Base-by-base conservation (phyloP, 2,888 invertebrate genomes). In the Temnothorax ravouxi region DNA sequence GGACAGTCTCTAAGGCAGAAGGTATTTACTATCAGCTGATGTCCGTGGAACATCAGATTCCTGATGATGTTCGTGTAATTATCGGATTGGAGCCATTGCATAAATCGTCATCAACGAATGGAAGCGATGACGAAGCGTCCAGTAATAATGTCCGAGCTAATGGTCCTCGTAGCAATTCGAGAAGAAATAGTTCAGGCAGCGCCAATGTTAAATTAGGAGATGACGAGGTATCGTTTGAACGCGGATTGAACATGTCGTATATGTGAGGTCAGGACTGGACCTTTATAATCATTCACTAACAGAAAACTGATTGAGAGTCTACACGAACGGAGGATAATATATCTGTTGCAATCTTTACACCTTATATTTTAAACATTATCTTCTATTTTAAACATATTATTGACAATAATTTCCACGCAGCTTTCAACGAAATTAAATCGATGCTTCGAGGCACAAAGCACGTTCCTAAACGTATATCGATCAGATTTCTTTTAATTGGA, bases 21-120 rank as follows among this genome's bases (percentile, higher is more conserved):
- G 98, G 98, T 11, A 99, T 99, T 90, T 99, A 97, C 95, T 96
- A 97, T 91, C 99, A 99, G 95, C 96, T 99, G 0, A 96, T 97
- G 89, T 96, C 96, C 18, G 94, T 95, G 1, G 96, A 97, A 0
- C 96, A 96, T 1, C 96, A 97, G 90, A 95, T 98, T 77, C 97
- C 97, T 0, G 97, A 97, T 93, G 96, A 96, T 86, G 96, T 98
- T 75, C 95, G 98, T 77, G 94, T 96, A 1, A 97, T 98, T 85
- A 96, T 98, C 67, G 98, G 98, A 0, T 95, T 97, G 11, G 95
- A 96, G 72, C 95, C 96, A 0, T 90, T 96, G 6, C 89, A 92
- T 52, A 91, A 90, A 74, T 18, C 47, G 3, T 83, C 89, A 8
- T 83, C 88, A 41, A 89, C 89, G 50, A 82, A 89, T 47, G 91